Conservation (phyloP, 2,888 invertebrate species). For the Dermolepida albohirtum region DNA sequence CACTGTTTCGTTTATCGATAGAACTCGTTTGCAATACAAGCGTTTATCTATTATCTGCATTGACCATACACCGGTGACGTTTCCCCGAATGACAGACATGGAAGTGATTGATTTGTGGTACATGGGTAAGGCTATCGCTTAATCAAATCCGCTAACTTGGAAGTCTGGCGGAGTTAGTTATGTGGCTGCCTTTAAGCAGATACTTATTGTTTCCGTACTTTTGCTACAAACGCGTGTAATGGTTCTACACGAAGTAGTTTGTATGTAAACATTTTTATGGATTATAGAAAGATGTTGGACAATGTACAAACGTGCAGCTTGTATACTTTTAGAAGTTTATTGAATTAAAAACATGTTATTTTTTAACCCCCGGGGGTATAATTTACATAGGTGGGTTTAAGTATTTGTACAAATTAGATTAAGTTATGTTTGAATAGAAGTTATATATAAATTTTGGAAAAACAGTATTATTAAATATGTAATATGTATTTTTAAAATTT, state of each 20-base stretch:
- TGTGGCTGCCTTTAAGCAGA: conserved; percentile 39
- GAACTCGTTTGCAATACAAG: conserved; percentile 42
- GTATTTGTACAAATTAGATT: too few relatives aligned
- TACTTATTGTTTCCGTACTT: conserved; percentile 44
- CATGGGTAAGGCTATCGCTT: conserved; percentile 45
- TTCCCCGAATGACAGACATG: conserved; percentile 41
- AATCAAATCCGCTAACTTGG: conserved; percentile 42
- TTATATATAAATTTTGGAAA: too few relatives aligned
- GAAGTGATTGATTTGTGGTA: conserved; percentile 44
- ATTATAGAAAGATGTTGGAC: conserved; percentile 3
- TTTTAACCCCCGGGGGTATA: too few relatives aligned
- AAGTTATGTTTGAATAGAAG: too few relatives aligned
- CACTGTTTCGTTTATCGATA: conserved; percentile 41
- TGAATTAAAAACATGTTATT: too few relatives aligned
- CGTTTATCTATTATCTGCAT: conserved; percentile 41
- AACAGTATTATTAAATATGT: too few relatives aligned
- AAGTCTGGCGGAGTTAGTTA: conserved; percentile 40
- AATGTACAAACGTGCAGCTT: too few relatives aligned
- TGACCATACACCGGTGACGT: conserved; percentile 41
- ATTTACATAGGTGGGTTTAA: too few relatives aligned
- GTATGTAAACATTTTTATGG: not conserved
- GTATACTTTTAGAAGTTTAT: too few relatives aligned
- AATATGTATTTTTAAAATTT: too few relatives aligned
- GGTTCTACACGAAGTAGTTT: conserved; percentile 13
- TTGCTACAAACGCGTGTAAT: conserved; percentile 30